Conservation (phyloP, 2,113 vertebrate species). For the Albula glossodonta region DNA sequence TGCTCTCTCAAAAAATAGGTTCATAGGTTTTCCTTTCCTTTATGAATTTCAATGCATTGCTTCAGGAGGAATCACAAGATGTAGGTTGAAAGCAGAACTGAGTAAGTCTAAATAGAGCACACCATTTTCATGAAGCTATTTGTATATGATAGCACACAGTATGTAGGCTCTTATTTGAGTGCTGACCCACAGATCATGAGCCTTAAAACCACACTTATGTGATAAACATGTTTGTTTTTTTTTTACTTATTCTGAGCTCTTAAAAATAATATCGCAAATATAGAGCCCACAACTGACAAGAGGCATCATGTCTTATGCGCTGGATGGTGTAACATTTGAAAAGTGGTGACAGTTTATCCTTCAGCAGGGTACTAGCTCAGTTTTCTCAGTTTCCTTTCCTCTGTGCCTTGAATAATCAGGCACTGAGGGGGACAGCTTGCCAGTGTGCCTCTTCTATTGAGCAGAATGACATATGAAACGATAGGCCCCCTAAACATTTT, state of each 20-base stretch:
- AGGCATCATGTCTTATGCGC: background rate
- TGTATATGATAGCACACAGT: background rate
- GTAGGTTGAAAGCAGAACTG: conserved; percentile 2
- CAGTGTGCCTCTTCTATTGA: background rate
- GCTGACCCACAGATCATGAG: background rate
- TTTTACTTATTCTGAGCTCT: background rate
- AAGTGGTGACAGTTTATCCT: background rate
- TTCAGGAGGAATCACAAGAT: background rate
- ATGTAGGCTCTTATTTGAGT: background rate
- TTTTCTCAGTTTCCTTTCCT: background rate
- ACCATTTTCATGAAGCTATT: background rate
- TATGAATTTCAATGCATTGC: conserved; percentile 9
- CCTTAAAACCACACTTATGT: background rate
- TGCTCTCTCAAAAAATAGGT: background rate
- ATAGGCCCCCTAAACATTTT: conserved; percentile 23
- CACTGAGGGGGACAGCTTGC: background rate
- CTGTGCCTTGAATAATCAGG: background rate
- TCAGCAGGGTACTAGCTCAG: background rate
- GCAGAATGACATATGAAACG: background rate
- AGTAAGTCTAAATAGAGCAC: background rate
- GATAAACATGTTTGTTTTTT: background rate
- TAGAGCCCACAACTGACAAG: too few relatives aligned
- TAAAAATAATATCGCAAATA: background rate
- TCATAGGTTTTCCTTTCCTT: background rate
- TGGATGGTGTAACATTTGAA: background rate